Conservation (phyloP, 2,113 vertebrate genomes). For the Cygnus atratus region DNA sequence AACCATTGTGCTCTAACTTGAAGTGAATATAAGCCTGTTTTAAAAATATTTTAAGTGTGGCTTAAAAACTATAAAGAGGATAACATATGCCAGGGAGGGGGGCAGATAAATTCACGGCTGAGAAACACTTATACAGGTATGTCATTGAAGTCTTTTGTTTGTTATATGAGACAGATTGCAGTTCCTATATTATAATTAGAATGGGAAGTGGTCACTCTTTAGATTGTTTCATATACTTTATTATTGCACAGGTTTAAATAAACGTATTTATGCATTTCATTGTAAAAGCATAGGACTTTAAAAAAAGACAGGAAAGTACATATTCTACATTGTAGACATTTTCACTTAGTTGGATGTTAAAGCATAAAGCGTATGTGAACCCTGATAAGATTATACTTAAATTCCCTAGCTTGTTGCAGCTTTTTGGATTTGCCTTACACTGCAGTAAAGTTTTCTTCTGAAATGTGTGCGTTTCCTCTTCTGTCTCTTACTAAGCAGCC, state of each 20-base stretch:
- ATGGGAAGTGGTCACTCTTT: background rate
- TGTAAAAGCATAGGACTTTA: slow-evolving; percentile 32
- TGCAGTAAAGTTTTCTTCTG: slow-evolving; percentile 42
- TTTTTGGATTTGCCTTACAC: slow-evolving; percentile 37
- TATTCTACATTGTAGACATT: background rate
- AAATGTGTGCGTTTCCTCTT: slow-evolving; percentile 25
- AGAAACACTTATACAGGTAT: background rate
- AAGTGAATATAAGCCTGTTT: background rate
- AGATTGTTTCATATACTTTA: background rate
- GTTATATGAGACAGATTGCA: background rate
- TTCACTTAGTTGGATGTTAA: background rate
- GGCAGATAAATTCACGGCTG: background rate
- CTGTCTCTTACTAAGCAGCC: background rate
- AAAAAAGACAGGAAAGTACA: background rate
- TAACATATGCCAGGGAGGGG: background rate
- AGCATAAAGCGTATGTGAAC: background rate
- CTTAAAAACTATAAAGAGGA: background rate
- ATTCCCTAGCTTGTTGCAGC: slow-evolving; percentile 23
- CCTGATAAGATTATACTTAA: slow-evolving; percentile 50
- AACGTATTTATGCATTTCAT: background rate
- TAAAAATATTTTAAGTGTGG: background rate
- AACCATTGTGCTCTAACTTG: background rate
- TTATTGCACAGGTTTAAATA: background rate
- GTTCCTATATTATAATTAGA: background rate
- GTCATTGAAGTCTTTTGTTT: background rate